These are phyloP conservation scores for Trichoplusia ni DNA, from an alignment of 1,140 invertebrate genomes.

Conservation along the genomic window DNA sequence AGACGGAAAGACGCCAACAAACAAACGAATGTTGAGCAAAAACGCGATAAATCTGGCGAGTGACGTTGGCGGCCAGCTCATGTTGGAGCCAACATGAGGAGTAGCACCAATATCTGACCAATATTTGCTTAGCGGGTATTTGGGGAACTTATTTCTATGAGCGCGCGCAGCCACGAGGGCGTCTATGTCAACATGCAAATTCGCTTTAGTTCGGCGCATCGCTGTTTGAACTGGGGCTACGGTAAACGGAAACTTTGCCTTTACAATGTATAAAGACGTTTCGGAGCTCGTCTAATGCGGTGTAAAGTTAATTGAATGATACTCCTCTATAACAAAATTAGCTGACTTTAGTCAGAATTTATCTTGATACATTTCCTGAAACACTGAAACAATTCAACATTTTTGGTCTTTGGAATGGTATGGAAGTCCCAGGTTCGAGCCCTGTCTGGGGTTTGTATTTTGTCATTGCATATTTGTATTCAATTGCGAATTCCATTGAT, in stretches of 20 bases:
- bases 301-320: conserved; percentile 60
- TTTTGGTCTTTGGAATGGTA: too few relatives aligned
- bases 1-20: conserved; percentile 7
- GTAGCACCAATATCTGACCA: conserved; percentile 40
- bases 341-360: conserved; percentile 32
- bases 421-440: too few relatives aligned
- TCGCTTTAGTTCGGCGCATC: conserved; percentile 57
- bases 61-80: conserved; percentile 9
- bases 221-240: conserved; percentile 57
- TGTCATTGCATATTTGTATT: too few relatives aligned
- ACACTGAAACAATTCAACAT: background rate
- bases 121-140: conserved; percentile 43
- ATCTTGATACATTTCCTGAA: conserved; percentile 28
- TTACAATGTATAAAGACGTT: conserved; percentile 51
- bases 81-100: background rate
- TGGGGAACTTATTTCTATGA: conserved; percentile 50
- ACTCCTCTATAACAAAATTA: conserved; percentile 47
- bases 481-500: too few relatives aligned
- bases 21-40: conserved; percentile 11
- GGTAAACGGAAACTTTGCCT: conserved; percentile 57
- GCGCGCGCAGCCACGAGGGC: conserved; percentile 35
- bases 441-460: too few relatives aligned
- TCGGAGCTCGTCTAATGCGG: conserved; percentile 42
- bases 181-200: conserved; percentile 59
- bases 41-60: conserved; percentile 11